Conservation (phyloP, 2,888 invertebrate genomes). For the Plemyria rubiginata region DNA sequence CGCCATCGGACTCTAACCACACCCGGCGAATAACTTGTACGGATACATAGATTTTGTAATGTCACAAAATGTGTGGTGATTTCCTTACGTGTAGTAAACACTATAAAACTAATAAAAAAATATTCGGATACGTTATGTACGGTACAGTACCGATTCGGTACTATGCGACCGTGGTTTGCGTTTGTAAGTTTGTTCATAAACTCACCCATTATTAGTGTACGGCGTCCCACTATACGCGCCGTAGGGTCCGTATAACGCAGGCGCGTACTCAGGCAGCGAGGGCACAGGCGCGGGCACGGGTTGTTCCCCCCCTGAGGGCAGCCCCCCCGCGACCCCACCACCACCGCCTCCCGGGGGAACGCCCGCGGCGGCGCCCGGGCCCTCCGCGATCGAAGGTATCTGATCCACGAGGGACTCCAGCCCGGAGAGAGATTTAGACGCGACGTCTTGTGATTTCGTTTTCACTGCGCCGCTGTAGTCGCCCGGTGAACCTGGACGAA, state of each 20-base stretch:
- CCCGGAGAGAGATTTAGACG: constrained; percentile 94
- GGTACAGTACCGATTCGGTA: too few relatives aligned
- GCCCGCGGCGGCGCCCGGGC: constrained; percentile 66
- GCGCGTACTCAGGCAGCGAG: constrained; percentile 55
- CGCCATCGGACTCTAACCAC: too few relatives aligned
- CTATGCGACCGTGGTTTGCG: too few relatives aligned
- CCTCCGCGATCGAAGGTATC: constrained; percentile 94
- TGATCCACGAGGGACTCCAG: constrained; percentile 95
- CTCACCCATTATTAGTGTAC: constrained; percentile 71
- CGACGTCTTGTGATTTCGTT: constrained; percentile 87
- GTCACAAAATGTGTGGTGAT: too few relatives aligned
- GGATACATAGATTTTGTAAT: too few relatives aligned
- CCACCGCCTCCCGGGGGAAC: constrained; percentile 75
- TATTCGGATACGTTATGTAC: too few relatives aligned
- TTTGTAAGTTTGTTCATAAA: constrained; percentile 10
- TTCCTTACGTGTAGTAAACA: too few relatives aligned
- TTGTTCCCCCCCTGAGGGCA: constrained; percentile 33
- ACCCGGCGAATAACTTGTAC: too few relatives aligned
- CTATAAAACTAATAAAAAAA: too few relatives aligned
- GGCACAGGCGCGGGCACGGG: constrained; percentile 51
- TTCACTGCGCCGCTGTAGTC: constrained; percentile 77
- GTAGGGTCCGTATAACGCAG: constrained; percentile 70
- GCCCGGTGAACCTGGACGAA: constrained; percentile 61
- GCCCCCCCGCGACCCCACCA: constrained; percentile 32
- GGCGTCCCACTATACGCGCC: constrained; percentile 65